Base-by-base conservation (phyloP, 2,113 vertebrate genomes). In the Sialia sialis region DNA sequence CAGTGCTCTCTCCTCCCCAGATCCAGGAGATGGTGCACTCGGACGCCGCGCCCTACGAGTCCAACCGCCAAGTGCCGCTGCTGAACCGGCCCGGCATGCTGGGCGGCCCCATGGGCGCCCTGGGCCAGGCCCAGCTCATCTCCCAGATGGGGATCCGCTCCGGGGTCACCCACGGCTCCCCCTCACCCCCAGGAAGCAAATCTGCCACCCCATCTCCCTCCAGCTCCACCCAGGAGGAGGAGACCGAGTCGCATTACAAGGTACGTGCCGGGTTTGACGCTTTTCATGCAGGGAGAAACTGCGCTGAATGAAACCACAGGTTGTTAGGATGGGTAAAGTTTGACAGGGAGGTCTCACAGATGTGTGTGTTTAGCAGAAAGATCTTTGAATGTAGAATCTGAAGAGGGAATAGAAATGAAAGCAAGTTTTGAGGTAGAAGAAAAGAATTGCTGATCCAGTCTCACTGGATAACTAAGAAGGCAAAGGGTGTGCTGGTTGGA, bases 21-120 rank as follows among this genome's bases (percentile, higher is more conserved):
- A 99, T 99, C 98, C 99, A 99, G 98, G 98, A 99, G 98, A 99
- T 99, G 99, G 98, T 99, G 96, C 98, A 99, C 98, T 99, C 98
- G 11, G 98, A 99, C 5, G 98, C 98, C 93, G 93, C 98, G 11
- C 98, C 98, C 98, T 99, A 99, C 32, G 99, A 99, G 93, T 98
- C 97, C 7, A 97, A 97, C 97, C 98, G 98, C 96, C 98, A 98
- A 91, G 98, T 98, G 97, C 98, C 99, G 83, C 97, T 99, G 98
- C 95, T 99, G 97, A 99, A 98, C 97, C 98, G 98, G 89, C 98
- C 98, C 9, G 98, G 98, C 67, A 99, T 99, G 98, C 97, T 99
- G 96, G 97, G 98, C 90, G 97, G 99, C 94, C 99, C 98, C 97
- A 99, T 99, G 99, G 98, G 98, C 1, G 97, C 99, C 77, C 98